These are phyloP conservation scores for Hozukius guyotensis DNA, from an alignment of 2,797 vertebrate genomes.

Conservation along the genomic window DNA sequence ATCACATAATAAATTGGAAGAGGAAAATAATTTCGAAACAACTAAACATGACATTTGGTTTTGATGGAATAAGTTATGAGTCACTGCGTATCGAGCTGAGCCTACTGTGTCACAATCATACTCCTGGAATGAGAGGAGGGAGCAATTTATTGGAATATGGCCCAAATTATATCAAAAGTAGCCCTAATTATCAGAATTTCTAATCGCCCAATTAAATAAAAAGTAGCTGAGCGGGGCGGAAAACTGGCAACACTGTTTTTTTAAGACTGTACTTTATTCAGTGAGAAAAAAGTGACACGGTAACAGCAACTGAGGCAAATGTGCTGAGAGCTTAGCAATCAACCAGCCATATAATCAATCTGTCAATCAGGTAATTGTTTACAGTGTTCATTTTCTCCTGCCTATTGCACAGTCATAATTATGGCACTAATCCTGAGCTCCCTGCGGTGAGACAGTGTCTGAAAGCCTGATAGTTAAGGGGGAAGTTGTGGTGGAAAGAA, in stretches of 20 bases:
- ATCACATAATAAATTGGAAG: not conserved
- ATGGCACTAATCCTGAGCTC: not conserved
- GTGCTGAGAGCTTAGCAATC: not conserved
- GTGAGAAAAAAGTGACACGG: not conserved
- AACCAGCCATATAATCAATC: slow-evolving; percentile 11
- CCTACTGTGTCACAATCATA: not conserved
- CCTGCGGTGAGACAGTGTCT: slow-evolving; percentile 46
- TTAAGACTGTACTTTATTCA: not conserved
- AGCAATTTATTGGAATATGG: not conserved
- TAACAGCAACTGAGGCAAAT: not conserved
- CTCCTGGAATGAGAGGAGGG: not conserved
- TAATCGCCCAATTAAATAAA: not conserved
- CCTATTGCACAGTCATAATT: slow-evolving; percentile 10
- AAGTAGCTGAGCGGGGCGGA: not conserved
- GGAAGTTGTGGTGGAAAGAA: slow-evolving; percentile 80
- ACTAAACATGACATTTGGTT: not conserved
- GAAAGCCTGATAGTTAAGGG: slow-evolving; percentile 59
- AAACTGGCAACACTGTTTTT: not conserved
- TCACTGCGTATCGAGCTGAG: not conserved
- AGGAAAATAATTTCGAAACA: not conserved
- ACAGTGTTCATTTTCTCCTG: slow-evolving; percentile 1
- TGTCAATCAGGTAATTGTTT: slow-evolving; percentile 32
- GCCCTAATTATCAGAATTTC: not conserved
- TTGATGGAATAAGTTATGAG: not conserved
- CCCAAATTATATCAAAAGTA: not conserved